Conservation (phyloP, 2,888 invertebrate genomes). For the Cephus sareptanus region DNA sequence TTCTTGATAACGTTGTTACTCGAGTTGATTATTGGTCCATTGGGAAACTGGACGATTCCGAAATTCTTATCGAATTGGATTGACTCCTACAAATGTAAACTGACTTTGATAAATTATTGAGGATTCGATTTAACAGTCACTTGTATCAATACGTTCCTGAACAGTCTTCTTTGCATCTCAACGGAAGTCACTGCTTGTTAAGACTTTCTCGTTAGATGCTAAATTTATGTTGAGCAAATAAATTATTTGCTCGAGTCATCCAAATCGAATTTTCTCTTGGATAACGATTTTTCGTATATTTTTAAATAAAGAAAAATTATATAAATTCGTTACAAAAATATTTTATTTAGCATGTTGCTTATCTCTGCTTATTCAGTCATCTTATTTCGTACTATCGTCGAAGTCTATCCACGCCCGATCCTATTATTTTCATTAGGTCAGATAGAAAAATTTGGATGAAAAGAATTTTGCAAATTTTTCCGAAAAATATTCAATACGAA, state of each 20-base stretch:
- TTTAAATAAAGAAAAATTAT: background rate
- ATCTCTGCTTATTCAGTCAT: background rate
- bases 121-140: background rate
- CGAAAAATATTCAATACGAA: background rate
- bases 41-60: background rate
- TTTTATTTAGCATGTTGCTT: background rate
- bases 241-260: background rate
- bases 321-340: background rate
- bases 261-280: background rate
- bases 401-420: background rate
- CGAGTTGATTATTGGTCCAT: background rate
- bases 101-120: background rate
- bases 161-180: background rate
- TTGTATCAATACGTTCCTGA: background rate
- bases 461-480: background rate
- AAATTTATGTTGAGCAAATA: background rate
- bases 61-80: background rate
- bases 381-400: background rate
- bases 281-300: background rate
- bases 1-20: background rate
- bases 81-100: background rate
- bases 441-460: background rate
- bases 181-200: background rate
- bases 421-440: background rate
- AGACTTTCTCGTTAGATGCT: background rate